Evolutionary conservation across 2,888 invertebrate genomes (phyloP), one percentile per base, ranked within the genome.

Genomic region (Brenthis ino): DNA sequence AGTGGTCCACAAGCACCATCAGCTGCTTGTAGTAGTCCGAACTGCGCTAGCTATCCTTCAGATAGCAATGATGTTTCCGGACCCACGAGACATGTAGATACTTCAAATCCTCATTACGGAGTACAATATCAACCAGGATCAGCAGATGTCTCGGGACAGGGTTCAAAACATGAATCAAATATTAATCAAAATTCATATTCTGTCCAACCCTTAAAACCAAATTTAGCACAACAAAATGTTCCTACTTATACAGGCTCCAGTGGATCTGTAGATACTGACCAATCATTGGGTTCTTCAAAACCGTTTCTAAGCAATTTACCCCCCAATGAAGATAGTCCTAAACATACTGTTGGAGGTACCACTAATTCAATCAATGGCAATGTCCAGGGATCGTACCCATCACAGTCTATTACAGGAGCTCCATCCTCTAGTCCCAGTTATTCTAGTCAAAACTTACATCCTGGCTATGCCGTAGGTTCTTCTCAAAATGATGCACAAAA

Each of bases 11-110:
- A 55, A 33, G 48, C 53, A 57, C 28, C 60, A 13, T 43, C 68
- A 55, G 54, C n/a, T 16, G 16, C 56, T 47, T 82, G 83, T 65
- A 77, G 72, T 28, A 70, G 72, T 66, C 72, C 76, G 37, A 77
- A 77, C 65, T 85, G 85, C 76, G 69, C 68, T 51, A 64, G 53
- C 54, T 48, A 51, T 56, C 56, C 68, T 65, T 33, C 57, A 20
- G 48, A 28, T 24, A 68, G 47, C 24, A 53, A 47, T 54, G 54
- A 47, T 48, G 43, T 12, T 33, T 48, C 47, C 51, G 51, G 64
- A 28, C 57, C 58, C 11, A 55, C 51, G 50, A 55, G 16, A 51
- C 64, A 67, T 37, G 33, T 48, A 33, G 53, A 63, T 57, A 55
- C 54, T 6, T 43, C 48, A n/a, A 67, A 55, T 33, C 24, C 63